These are phyloP conservation scores for Himalopsyche tibetana DNA, from an alignment of 2,888 invertebrate species.

Conservation along the genomic window DNA sequence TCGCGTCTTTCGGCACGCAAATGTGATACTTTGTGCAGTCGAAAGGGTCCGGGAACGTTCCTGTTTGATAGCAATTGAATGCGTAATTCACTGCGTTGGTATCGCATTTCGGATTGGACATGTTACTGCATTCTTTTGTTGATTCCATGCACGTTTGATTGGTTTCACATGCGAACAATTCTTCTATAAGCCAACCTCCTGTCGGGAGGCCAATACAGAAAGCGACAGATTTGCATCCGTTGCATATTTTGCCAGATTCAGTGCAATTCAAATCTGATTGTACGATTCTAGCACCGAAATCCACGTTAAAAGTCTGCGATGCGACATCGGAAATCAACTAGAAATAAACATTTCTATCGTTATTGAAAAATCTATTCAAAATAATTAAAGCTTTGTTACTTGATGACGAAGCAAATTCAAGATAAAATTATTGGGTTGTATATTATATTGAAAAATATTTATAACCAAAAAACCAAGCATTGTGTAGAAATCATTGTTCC, in stretches of 20 bases:
- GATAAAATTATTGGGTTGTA: too few relatives aligned
- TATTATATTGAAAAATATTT: too few relatives aligned
- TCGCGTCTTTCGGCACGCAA: constrained; percentile 45
- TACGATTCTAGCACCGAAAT: not conserved
- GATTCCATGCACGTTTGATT: constrained; percentile 51
- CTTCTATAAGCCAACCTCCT: constrained; percentile 17
- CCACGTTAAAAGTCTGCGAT: too few relatives aligned
- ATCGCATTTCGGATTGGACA: constrained; percentile 55
- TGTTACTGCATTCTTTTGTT: constrained; percentile 47
- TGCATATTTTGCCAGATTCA: constrained; percentile 50
- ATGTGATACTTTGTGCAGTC: constrained; percentile 58
- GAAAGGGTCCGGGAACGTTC: constrained; percentile 58
- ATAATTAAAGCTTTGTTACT: too few relatives aligned
- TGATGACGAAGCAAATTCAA: too few relatives aligned
- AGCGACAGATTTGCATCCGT: constrained; percentile 37
- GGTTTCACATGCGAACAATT: constrained; percentile 16
- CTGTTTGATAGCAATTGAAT: constrained; percentile 52
- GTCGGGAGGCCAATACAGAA: constrained; percentile 39
- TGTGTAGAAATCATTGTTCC: too few relatives aligned
- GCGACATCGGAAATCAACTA: not conserved
- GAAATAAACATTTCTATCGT: too few relatives aligned
- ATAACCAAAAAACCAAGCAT: too few relatives aligned
- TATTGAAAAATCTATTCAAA: too few relatives aligned
- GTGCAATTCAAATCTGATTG: not conserved
- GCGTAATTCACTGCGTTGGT: not conserved